A percentile compares a stretch with the other conserved stretches of the same genome.
Conservation (phyloP, 1,140 invertebrate genomes). For the Drosophila bocqueti region DNA sequence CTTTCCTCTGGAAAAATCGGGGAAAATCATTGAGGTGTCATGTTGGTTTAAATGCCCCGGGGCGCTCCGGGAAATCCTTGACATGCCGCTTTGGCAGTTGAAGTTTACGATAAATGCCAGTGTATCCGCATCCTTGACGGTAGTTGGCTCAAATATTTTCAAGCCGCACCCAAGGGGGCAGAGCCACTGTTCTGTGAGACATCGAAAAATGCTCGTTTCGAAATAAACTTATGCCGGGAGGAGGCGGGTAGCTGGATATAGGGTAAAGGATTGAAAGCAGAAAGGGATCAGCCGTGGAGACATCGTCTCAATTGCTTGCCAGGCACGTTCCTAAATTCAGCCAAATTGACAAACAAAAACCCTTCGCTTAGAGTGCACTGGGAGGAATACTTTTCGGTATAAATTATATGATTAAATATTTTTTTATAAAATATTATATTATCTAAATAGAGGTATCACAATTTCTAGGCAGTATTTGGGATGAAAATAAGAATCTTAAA, state of each 20-base stretch:
- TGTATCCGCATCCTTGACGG: constrained; percentile 43
- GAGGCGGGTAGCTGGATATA: neutral
- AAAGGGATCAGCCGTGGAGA: constrained; percentile 60
- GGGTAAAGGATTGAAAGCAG: constrained; percentile 52
- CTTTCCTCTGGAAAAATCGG: neutral
- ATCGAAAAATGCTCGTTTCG: constrained; percentile 58
- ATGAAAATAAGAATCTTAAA: no score
- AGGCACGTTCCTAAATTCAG: constrained; percentile 59
- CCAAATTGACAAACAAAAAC: constrained; percentile 77
- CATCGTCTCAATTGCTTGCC: constrained; percentile 42
- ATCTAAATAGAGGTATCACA: no score
- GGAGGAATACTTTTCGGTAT: neutral
- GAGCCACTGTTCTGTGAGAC: constrained; percentile 7
- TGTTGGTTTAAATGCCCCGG: constrained; percentile 73
- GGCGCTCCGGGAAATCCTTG: constrained; percentile 67
- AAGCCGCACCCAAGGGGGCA: constrained; percentile 27
- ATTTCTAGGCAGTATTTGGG: no score
- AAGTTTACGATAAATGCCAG: constrained; percentile 81
- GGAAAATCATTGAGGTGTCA: constrained; percentile 64
- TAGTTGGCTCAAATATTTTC: constrained; percentile 71
- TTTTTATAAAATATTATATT: neutral
- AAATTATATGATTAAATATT: neutral
- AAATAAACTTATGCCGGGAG: constrained; percentile 56
- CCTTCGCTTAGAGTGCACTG: constrained; percentile 11
- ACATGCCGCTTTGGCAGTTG: constrained; percentile 71